Evolutionary conservation across 2,797 vertebrate species (phyloP).

Genomic region (Cetoscarus ocellatus): DNA sequence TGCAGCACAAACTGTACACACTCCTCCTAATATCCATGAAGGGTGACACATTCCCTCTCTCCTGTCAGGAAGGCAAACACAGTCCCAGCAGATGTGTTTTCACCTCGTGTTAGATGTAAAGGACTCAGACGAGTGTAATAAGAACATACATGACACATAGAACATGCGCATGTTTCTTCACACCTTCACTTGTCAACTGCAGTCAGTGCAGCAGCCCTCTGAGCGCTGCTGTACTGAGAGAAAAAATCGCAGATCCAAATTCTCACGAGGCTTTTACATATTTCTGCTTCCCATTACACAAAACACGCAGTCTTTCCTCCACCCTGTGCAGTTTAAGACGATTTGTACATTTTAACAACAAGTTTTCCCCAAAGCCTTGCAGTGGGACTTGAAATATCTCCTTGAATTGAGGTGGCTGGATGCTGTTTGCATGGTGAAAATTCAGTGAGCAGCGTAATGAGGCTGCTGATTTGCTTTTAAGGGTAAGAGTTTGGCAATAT

Average conservation of each 20-base stretch:
- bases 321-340: constrained; percentile 5
- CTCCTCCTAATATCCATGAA: constrained; percentile 11
- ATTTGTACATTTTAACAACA: constrained; percentile 8
- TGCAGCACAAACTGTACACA: neutral
- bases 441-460: neutral
- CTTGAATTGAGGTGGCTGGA: constrained; percentile 7
- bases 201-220: constrained; percentile 16
- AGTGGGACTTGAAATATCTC: neutral
- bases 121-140: constrained; percentile 2
- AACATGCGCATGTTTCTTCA: constrained; percentile 39
- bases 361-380: neutral
- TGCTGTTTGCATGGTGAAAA: constrained; percentile 1
- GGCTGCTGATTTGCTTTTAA: neutral
- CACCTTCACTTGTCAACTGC: constrained; percentile 41
- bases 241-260: constrained; percentile 43
- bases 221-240: constrained; percentile 15
- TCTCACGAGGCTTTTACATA: constrained; percentile 23
- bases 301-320: neutral
- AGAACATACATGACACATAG: constrained; percentile 11
- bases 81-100: constrained; percentile 39
- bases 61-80: constrained; percentile 32
- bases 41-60: constrained; percentile 15
- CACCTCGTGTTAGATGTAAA: constrained; percentile 20
- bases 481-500: neutral
- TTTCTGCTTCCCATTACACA: constrained; percentile 10